A percentile compares a stretch with the other conserved stretches of the same genome.
Evolutionary conservation across 2,113 vertebrate species (phyloP).

Genomic region (Grammomys dolichurus): DNA sequence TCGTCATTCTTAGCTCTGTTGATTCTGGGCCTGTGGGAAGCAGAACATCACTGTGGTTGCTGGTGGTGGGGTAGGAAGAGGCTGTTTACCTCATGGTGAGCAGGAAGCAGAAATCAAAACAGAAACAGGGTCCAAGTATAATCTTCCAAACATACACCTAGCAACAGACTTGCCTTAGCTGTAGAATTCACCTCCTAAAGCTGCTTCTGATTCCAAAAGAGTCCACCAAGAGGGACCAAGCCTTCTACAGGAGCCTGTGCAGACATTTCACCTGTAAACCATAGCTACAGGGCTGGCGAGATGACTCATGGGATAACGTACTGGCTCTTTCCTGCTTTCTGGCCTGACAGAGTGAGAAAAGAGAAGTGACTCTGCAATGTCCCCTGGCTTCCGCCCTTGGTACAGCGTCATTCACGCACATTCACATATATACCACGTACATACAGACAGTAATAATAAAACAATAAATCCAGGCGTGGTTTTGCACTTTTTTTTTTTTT

Average conservation of each 20-base stretch:
- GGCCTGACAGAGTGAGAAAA: background rate
- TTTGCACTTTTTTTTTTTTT: background rate
- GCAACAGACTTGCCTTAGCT: background rate
- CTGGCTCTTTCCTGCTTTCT: background rate
- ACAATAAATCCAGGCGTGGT: background rate
- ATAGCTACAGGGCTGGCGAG: background rate
- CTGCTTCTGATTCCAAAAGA: background rate
- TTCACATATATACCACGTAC: background rate
- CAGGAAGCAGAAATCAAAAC: background rate
- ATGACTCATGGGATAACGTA: background rate
- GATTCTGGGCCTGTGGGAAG: background rate
- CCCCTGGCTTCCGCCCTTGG: background rate
- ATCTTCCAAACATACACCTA: background rate
- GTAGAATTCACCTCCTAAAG: background rate
- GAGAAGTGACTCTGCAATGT: background rate
- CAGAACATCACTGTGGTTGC: background rate
- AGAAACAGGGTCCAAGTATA: no score
- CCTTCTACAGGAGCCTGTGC: background rate
- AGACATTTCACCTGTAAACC: background rate
- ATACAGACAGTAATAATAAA: background rate
- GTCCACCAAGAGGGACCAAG: background rate
- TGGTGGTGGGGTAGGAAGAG: background rate
- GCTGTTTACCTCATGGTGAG: background rate
- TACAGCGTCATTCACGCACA: no score
- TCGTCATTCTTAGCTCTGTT: background rate